Percentiles rank a stretch among this genome's conserved stretches.
Conservation (phyloP, 2,113 vertebrate species). For the Epinephelus lanceolatus region DNA sequence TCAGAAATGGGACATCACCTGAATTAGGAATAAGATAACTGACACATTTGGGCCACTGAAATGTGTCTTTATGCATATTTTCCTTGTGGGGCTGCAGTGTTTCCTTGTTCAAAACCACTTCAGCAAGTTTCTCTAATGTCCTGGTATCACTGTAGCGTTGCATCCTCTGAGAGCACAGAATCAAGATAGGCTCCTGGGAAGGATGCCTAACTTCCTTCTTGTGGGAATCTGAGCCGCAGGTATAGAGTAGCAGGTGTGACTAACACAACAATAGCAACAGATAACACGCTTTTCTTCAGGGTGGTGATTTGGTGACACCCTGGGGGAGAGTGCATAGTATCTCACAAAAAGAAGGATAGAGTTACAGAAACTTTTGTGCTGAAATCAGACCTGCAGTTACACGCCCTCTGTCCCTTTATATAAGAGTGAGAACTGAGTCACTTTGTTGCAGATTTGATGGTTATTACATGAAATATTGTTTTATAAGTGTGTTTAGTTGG, state of each 20-base stretch:
- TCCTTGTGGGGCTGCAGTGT: background rate
- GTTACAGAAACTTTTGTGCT: conserved; percentile 41
- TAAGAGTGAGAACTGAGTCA: background rate
- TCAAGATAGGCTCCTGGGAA: background rate
- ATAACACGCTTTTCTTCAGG: conserved; percentile 42
- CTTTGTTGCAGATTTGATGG: background rate
- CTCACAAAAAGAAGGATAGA: conserved; percentile 25
- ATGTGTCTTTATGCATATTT: background rate
- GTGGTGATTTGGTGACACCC: conserved; percentile 44
- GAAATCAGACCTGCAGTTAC: background rate
- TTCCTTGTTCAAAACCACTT: background rate
- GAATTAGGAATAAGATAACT: background rate
- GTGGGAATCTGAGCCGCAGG: conserved; percentile 18
- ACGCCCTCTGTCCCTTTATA: background rate
- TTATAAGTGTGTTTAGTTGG: background rate
- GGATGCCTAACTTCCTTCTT: conserved; percentile 16
- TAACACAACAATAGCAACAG: conserved; percentile 47
- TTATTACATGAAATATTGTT: background rate
- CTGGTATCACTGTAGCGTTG: background rate
- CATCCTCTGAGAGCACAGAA: conserved; percentile 11
- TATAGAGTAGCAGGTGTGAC: conserved; percentile 31
- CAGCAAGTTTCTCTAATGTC: background rate
- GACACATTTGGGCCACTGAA: background rate
- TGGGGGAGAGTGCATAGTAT: conserved; percentile 11
- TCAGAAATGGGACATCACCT: background rate